Conservation (phyloP, 2,113 vertebrate species). For the Origma solitaria region DNA sequence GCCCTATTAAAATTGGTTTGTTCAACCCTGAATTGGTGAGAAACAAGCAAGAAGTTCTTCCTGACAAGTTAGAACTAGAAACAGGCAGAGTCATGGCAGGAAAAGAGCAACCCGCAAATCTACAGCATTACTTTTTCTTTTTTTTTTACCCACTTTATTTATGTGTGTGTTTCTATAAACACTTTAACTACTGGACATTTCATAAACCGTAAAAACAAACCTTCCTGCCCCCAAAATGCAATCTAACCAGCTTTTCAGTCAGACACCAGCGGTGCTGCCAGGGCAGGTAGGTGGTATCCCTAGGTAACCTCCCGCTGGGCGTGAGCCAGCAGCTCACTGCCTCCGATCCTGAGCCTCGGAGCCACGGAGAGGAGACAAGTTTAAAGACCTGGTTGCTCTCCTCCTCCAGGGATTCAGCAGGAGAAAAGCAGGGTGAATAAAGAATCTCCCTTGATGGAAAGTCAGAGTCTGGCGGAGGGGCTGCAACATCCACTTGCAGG, state of each 20-base stretch:
- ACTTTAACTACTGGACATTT: background rate
- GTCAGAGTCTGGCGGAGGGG: background rate
- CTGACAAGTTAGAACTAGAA: background rate
- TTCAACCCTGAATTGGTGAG: background rate
- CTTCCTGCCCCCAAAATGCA: background rate
- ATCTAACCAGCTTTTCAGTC: background rate
- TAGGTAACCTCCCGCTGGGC: background rate
- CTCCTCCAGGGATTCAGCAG: background rate
- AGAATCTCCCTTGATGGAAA: background rate
- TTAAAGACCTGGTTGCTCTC: background rate
- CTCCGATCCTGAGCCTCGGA: background rate
- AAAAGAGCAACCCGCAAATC: background rate
- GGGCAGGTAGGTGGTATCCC: background rate
- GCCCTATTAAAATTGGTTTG: background rate
- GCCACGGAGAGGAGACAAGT: background rate
- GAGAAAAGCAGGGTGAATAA: background rate
- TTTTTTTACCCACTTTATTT: constrained; percentile 49
- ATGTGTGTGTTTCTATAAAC: constrained; percentile 32
- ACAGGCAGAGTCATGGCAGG: background rate
- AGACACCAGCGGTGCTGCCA: background rate
- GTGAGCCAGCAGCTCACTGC: background rate
- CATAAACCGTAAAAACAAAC: constrained; percentile 46
- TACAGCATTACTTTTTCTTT: background rate
- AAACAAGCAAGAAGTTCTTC: background rate
- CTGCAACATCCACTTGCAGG: background rate